Base-by-base conservation (phyloP, 2,113 vertebrate genomes). In the Quiscalus mexicanus region DNA sequence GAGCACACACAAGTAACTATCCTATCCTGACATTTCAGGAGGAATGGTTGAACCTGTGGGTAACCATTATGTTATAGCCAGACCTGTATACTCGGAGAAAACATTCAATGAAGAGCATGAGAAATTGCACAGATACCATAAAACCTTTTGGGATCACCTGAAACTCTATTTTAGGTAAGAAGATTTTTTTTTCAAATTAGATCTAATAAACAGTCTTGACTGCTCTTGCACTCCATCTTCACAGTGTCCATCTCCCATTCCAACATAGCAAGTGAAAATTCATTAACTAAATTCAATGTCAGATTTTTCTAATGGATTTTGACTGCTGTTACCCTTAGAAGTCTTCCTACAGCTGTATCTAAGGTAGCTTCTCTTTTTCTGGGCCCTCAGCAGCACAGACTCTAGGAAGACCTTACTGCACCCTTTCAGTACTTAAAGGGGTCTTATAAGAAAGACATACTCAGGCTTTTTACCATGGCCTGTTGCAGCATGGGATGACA, bases 21-120 rank as follows among this genome's bases (percentile, higher is more conserved):
- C 85, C 68, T 55, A 7, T 2, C 68, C 59, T 68, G 45, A 68
- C 63, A 45, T 68, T 37, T 83, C 85, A 88, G 65, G 44, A 74
- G 82, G 96, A 95, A 99, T 98, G 98, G 98, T 98, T 74, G 98
- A 98, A 94, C 85, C 98, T 22, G 91, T 98, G 82, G 98, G 98
- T 15, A 98, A 97, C 86, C 98, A 98, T 95, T 99, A 99, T 41
- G 78, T 98, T 76, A 98, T 99, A 96, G 96, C 97, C 96, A 98
- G 99, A 94, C 98, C 98, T 3, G 97, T 99, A 41, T 99, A 99
- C 93, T 99, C 99, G 0, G 98, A 99, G 95, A 98, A 98, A 31
- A 65, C 84, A 12, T 99, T 99, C 69, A 89, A 92, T 4, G 96
- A 98, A 82, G 98, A 99, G 11, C 95, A 99, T 31, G 97, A 98